Percentiles rank a stretch among this genome's conserved stretches.
These are phyloP conservation scores for Drosophila prostipennis DNA, from an alignment of 2,888 invertebrate species.

Conservation along the genomic window DNA sequence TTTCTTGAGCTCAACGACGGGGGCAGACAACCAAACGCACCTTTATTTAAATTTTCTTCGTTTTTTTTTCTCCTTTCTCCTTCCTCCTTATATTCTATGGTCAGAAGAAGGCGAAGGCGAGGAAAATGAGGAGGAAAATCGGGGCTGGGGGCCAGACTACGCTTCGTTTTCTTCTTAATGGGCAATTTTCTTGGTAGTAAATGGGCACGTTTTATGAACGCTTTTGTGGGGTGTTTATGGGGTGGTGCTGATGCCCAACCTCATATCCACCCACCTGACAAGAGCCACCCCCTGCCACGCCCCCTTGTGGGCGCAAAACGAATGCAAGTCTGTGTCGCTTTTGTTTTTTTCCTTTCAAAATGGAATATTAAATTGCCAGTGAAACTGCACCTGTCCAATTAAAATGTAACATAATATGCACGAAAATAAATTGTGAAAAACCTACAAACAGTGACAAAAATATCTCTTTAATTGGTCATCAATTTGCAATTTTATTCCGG, in stretches of 20 bases:
- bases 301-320: slow-evolving; percentile 6
- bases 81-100: slow-evolving; percentile 33
- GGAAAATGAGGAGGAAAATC: slow-evolving; percentile 1
- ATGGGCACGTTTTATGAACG: slow-evolving; percentile 82
- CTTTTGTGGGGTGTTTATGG: slow-evolving; percentile 83
- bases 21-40: slow-evolving; percentile 65
- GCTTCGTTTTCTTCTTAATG: slow-evolving; percentile 79
- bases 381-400: slow-evolving; percentile 64
- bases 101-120: slow-evolving; percentile 35
- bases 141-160: slow-evolving; percentile 22
- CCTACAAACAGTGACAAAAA: slow-evolving; percentile 14
- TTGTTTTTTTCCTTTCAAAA: slow-evolving; percentile 47
- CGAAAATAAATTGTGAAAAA: slow-evolving; percentile 2
- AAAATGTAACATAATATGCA: slow-evolving; percentile 32
- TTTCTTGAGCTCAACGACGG: slow-evolving; percentile 51
- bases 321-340: slow-evolving; percentile 38
- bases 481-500: neutral
- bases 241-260: slow-evolving; percentile 53
- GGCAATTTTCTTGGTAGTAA: slow-evolving; percentile 81
- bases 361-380: slow-evolving; percentile 64
- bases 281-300: slow-evolving; percentile 15
- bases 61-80: slow-evolving; percentile 4
- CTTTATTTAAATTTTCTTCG: slow-evolving; percentile 78
- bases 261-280: slow-evolving; percentile 9
- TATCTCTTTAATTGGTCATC: neutral